Evolutionary conservation across 2,797 vertebrate species (phyloP).

Genomic region (Crocodylus rhombifer): DNA sequence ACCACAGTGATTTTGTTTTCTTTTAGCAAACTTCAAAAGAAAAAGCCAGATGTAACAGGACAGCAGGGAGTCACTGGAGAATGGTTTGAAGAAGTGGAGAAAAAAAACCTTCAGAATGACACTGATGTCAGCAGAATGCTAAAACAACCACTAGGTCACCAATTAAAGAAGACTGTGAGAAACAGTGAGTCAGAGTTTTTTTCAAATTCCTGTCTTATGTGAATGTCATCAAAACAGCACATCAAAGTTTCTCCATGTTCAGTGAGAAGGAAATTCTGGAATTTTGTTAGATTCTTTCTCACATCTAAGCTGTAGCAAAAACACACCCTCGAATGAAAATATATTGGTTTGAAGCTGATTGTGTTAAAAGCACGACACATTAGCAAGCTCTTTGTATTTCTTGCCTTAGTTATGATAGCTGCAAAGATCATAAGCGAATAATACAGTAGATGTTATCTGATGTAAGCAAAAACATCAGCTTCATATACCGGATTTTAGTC

Average conservation of each 20-base stretch:
- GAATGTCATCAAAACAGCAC: neutral
- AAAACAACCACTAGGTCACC: constrained; percentile 77
- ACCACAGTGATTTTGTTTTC: neutral
- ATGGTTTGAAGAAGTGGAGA: constrained; percentile 88
- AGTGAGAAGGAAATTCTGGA: constrained; percentile 6
- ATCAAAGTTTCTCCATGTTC: neutral
- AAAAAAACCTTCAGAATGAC: constrained; percentile 82
- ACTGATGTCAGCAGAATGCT: constrained; percentile 80
- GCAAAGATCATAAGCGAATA: neutral
- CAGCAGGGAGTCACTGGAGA: constrained; percentile 83
- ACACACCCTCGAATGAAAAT: neutral
- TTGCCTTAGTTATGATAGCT: neutral
- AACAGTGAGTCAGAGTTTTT: constrained; percentile 76
- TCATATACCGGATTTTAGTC: neutral
- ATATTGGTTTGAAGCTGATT: neutral
- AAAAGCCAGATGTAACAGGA: constrained; percentile 76
- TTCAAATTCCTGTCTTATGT: neutral
- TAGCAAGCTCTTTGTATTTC: neutral
- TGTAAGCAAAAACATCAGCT: neutral
- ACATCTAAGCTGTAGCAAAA: neutral
- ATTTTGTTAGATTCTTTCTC: neutral
- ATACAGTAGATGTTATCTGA: neutral
- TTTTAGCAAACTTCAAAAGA: constrained; percentile 84
- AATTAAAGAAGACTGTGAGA: constrained; percentile 72
- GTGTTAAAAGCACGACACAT: neutral